These are phyloP conservation scores for Prosapia bicincta DNA, from an alignment of 2,888 invertebrate genomes.

Conservation along the genomic window DNA sequence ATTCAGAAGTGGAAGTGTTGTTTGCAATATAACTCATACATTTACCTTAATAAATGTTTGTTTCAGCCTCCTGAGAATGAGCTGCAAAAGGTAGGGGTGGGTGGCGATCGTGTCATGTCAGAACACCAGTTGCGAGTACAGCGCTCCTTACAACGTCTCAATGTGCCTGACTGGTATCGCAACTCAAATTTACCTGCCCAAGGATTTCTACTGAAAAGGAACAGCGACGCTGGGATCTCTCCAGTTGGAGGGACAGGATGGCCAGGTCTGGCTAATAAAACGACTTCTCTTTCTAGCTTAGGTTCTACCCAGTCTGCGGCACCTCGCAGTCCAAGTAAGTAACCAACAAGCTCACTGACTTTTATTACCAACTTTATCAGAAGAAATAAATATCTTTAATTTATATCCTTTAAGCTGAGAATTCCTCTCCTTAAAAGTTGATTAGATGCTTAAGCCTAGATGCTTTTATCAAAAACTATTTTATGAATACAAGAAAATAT, in stretches of 20 bases:
- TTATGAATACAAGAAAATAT: too few species aligned
- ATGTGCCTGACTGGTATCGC: conserved; percentile 94
- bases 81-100: conserved; percentile 69
- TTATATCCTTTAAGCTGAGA: too few species aligned
- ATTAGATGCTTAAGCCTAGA: too few species aligned
- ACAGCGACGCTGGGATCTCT: conserved; percentile 56
- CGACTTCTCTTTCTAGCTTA: conserved; percentile 65
- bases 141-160: conserved; percentile 87
- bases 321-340: conserved; percentile 34
- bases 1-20: too few species aligned
- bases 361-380: too few species aligned
- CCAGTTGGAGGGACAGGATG: conserved; percentile 40
- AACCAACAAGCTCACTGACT: neutral
- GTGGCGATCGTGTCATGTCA: conserved; percentile 75
- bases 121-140: conserved; percentile 93
- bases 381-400: too few species aligned
- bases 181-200: conserved; percentile 70
- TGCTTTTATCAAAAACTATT: too few species aligned
- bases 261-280: conserved; percentile 72
- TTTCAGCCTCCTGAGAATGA: conserved; percentile 92
- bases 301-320: conserved; percentile 42
- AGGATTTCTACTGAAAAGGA: conserved; percentile 74
- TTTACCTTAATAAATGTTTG: too few species aligned
- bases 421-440: too few species aligned
- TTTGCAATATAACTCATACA: too few species aligned